Conservation (phyloP, 2,888 invertebrate species). For the Camptogramma bilineatum region DNA sequence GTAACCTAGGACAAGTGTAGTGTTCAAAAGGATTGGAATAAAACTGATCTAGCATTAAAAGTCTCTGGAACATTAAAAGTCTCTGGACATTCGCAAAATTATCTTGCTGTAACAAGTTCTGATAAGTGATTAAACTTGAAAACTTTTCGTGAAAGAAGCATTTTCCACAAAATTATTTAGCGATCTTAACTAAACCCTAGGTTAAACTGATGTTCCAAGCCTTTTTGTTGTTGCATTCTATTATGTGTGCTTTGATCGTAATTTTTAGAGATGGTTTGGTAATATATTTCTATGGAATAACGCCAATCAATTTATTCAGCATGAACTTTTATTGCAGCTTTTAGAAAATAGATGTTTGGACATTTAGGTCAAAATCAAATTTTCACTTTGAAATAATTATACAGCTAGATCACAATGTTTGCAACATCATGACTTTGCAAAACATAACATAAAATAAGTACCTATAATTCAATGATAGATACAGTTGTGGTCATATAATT, state of each 20-base stretch:
- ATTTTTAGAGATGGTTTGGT: too few relatives aligned
- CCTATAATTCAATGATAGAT: too few relatives aligned
- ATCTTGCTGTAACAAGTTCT: not conserved
- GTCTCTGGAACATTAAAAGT: not conserved
- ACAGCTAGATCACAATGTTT: too few relatives aligned
- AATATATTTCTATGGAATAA: too few relatives aligned
- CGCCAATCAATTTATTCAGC: too few relatives aligned
- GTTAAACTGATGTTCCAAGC: not conserved
- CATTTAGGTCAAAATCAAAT: too few relatives aligned
- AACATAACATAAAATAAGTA: not conserved
- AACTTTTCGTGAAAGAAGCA: too few relatives aligned
- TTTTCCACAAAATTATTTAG: not conserved
- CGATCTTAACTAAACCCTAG: not conserved
- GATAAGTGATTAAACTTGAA: not conserved
- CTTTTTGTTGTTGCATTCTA: not conserved
- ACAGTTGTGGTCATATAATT: too few relatives aligned
- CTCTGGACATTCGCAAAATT: too few relatives aligned
- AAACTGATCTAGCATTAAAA: not conserved
- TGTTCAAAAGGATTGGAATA: not conserved
- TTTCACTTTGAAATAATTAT: not conserved
- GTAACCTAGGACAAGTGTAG: constrained; percentile 18
- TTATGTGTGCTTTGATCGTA: too few relatives aligned
- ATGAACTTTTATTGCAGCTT: too few relatives aligned
- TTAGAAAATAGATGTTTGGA: too few relatives aligned
- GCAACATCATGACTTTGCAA: not conserved